Evolutionary conservation across 2,113 vertebrate species (phyloP).

Genomic region (Tonatia bakeri): DNA sequence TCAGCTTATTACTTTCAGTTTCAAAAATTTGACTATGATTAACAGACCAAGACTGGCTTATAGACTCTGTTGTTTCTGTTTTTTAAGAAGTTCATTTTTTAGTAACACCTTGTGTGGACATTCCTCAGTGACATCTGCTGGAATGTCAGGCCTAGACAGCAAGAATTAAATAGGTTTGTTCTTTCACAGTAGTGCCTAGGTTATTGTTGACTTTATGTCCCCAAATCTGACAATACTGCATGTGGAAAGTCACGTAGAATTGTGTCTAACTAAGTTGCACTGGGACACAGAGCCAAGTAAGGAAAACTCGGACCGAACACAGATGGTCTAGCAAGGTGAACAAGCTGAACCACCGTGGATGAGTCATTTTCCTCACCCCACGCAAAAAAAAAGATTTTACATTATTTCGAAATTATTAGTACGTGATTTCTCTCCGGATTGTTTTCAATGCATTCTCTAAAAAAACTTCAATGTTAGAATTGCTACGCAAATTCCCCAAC

Average conservation of each 20-base stretch:
- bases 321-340: not conserved
- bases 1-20: not conserved
- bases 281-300: not conserved
- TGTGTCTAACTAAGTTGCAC: not conserved
- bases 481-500: not conserved
- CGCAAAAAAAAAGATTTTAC: not conserved
- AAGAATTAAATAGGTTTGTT: not conserved
- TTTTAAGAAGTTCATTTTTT: not conserved
- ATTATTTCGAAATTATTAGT: not conserved
- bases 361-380: not conserved
- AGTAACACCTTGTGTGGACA: not conserved
- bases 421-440: not conserved
- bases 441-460: not conserved
- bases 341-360: not conserved
- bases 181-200: not conserved
- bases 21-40: slow-evolving; percentile 17
- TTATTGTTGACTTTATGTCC: not conserved
- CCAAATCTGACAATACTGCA: not conserved
- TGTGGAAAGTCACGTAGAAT: not conserved
- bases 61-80: not conserved
- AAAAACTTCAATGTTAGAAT: not conserved
- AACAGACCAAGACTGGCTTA: not conserved
- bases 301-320: not conserved
- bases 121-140: not conserved
- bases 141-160: not conserved